phyloP scores from a whole-genome alignment of 2,113 vertebrate genomes.

The Hypocryptadius cinnamomeus region DNA sequence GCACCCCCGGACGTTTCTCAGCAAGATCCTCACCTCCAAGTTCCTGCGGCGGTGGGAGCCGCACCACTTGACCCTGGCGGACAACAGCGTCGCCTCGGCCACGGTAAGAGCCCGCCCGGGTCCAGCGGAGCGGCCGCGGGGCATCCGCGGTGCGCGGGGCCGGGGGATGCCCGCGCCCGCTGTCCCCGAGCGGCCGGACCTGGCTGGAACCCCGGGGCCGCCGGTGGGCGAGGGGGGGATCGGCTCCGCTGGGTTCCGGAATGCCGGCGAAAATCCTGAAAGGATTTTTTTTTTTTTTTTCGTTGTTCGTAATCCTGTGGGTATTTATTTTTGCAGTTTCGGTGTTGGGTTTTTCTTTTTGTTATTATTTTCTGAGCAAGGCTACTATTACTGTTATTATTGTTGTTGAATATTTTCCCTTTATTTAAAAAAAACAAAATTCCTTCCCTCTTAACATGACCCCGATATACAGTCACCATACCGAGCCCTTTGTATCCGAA shows the following conservation, averaged over 20 bases:
- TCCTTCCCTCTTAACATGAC: neutral
- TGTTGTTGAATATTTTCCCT: fast-evolving
- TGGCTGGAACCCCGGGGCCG: neutral
- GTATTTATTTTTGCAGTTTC: neutral
- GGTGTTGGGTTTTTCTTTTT: neutral
- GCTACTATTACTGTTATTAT: neutral
- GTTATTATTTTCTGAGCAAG: neutral
- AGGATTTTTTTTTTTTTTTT: neutral
- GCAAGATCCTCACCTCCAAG: constrained; percentile 98
- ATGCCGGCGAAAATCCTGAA: neutral
- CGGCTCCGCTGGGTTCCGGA: neutral
- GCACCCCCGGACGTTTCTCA: constrained; percentile 96
- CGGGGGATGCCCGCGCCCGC: neutral
- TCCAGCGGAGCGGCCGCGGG: neutral
- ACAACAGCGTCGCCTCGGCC: constrained; percentile 90
- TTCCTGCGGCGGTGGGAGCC: constrained; percentile 95
- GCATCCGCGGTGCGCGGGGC: neutral
- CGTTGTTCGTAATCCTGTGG: neutral
- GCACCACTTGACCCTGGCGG: constrained; percentile 90
- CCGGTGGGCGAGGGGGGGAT: neutral
- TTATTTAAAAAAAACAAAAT: neutral
- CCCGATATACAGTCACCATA: neutral
- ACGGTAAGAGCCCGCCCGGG: constrained; percentile 78
- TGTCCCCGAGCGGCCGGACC: neutral
- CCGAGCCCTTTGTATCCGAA: neutral